phyloP scores from a whole-genome alignment of 2,888 invertebrate species.

The Lissonota sp. region DNA sequence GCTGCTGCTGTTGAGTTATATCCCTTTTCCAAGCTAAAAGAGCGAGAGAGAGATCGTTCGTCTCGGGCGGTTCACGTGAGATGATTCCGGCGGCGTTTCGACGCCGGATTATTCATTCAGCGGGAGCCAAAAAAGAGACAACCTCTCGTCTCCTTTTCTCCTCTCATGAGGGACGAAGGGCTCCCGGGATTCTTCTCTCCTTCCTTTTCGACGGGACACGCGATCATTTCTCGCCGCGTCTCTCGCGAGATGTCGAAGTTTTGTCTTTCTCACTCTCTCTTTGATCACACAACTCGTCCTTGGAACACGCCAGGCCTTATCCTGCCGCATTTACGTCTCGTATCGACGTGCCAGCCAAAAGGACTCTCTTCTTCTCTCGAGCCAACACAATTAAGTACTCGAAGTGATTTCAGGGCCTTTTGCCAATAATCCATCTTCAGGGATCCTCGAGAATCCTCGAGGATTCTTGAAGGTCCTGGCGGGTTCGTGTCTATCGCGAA shows the following conservation, averaged over 20 bases:
- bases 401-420: no score
- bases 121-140: conserved; percentile 74
- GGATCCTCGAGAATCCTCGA: no score
- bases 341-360: neutral
- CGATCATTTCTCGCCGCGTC: conserved; percentile 73
- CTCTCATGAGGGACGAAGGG: conserved; percentile 59
- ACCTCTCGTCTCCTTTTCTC: conserved; percentile 48
- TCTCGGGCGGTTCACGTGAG: conserved; percentile 44
- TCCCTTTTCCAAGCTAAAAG: conserved; percentile 11
- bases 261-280: conserved; percentile 41
- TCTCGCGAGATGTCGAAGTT: conserved; percentile 17
- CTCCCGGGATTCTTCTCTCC: conserved; percentile 75
- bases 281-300: conserved; percentile 71
- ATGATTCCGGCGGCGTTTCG: conserved; percentile 68
- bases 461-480: no score
- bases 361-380: no score
- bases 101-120: conserved; percentile 79
- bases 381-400: no score
- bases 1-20: conserved; percentile 23
- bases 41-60: conserved; percentile 28
- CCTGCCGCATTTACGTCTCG: conserved; percentile 35
- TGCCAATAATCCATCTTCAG: no score
- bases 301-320: conserved; percentile 79
- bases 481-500: no score
- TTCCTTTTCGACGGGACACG: conserved; percentile 75